Evolutionary conservation across 2,113 vertebrate species (phyloP).

Genomic region (zebrafish (Danio rerio)): DNA sequence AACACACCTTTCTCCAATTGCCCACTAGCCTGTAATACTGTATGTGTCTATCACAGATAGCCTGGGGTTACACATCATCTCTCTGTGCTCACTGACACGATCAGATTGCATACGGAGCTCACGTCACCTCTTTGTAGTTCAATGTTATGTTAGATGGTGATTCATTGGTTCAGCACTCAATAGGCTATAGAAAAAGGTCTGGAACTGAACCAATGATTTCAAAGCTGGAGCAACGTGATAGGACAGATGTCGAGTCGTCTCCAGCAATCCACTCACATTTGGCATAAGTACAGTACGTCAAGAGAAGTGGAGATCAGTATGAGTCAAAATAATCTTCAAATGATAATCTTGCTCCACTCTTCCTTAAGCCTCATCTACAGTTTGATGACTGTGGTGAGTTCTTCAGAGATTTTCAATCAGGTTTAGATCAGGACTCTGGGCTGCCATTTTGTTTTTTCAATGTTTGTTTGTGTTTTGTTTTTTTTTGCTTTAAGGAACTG

Average conservation of each 20-base stretch:
- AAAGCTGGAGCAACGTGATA: conserved; percentile 30
- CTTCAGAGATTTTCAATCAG: too few species aligned
- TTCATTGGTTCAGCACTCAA: conserved; percentile 42
- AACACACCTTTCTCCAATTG: conserved; percentile 24
- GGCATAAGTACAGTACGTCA: not conserved
- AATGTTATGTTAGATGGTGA: conserved; percentile 39
- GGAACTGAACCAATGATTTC: conserved; percentile 22
- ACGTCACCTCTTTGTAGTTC: conserved; percentile 36
- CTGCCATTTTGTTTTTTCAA: too few species aligned
- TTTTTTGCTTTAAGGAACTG: too few species aligned
- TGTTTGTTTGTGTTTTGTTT: too few species aligned
- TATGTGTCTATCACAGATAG: conserved; percentile 45
- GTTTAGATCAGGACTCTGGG: too few species aligned
- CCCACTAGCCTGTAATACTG: conserved; percentile 32
- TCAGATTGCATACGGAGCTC: conserved; percentile 46
- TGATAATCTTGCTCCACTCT: too few species aligned
- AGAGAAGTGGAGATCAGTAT: too few species aligned
- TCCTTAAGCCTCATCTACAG: too few species aligned
- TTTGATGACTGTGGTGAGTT: too few species aligned
- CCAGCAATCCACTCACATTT: not conserved
- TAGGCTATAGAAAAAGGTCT: conserved; percentile 12
- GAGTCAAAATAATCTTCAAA: too few species aligned
- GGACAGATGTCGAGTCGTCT: not conserved
- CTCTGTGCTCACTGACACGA: conserved; percentile 19
- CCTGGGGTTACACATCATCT: conserved; percentile 45